A percentile compares a stretch with the other conserved stretches of the same genome.
Evolutionary conservation across 2,113 vertebrate species (phyloP).

Genomic region (Phycodurus eques): DNA sequence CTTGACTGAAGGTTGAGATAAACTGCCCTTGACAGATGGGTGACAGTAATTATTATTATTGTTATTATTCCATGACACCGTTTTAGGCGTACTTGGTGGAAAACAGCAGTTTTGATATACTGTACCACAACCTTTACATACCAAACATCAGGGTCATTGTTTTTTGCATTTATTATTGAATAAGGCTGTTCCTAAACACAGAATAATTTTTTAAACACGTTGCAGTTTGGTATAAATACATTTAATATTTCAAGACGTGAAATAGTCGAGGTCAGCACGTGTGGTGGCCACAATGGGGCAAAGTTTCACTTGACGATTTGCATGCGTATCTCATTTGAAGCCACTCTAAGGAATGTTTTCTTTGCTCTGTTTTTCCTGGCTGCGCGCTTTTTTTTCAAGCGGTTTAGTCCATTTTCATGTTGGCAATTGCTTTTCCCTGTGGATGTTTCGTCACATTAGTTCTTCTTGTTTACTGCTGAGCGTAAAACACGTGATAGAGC

Average conservation of each 20-base stretch:
- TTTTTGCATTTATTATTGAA: no score
- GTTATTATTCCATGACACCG: no score
- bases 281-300: constrained; percentile 12
- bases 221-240: constrained; percentile 54
- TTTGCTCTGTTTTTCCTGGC: background rate
- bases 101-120: no score
- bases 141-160: no score
- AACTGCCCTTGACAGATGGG: no score
- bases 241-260: constrained; percentile 56
- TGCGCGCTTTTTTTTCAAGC: background rate
- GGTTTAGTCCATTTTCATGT: background rate
- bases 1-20: no score
- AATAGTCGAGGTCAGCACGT: constrained; percentile 26
- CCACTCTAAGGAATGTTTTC: background rate
- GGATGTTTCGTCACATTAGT: background rate
- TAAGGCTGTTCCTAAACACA: background rate
- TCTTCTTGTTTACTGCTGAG: constrained; percentile 35
- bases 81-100: no score
- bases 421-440: background rate
- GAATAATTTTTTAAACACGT: constrained; percentile 9
- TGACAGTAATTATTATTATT: no score
- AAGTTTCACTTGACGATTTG: background rate
- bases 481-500: constrained; percentile 59
- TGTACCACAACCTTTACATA: no score
- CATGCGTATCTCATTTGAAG: background rate